phyloP scores from a whole-genome alignment of 1,140 invertebrate species.

The Coptotermes formosanus region DNA sequence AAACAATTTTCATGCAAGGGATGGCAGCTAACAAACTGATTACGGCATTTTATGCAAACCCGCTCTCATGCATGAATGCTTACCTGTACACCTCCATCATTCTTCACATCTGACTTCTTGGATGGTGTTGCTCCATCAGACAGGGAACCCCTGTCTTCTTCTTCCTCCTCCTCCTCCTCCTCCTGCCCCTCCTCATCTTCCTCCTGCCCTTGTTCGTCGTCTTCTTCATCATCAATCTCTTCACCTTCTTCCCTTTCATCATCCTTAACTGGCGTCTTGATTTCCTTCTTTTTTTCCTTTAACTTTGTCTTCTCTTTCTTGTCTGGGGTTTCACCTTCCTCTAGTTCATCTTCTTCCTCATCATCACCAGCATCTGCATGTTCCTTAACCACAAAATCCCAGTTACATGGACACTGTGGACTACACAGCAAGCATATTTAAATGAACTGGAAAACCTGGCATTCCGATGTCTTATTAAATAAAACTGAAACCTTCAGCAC shows the following conservation, averaged over 20 bases:
- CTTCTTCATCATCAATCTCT: constrained; percentile 42
- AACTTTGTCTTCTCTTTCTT: constrained; percentile 46
- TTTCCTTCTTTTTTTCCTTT: constrained; percentile 44
- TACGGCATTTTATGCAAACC: too few relatives aligned
- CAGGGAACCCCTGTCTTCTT: constrained; percentile 48
- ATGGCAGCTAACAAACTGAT: too few relatives aligned
- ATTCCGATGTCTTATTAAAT: too few relatives aligned
- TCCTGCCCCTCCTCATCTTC: constrained; percentile 48
- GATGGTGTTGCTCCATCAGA: neutral
- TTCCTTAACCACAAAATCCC: neutral
- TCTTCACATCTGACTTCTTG: constrained; percentile 32
- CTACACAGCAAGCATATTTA: too few relatives aligned
- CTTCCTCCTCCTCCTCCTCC: constrained; percentile 41
- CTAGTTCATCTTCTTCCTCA: constrained; percentile 35
- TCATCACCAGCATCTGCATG: constrained; percentile 30
- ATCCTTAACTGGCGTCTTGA: constrained; percentile 42
- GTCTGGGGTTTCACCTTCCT: constrained; percentile 39
- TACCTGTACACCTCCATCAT: constrained; percentile 30
- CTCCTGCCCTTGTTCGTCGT: constrained; percentile 41
- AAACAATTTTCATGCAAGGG: too few relatives aligned
- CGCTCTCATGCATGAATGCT: neutral
- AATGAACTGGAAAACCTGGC: too few relatives aligned
- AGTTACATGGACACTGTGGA: too few relatives aligned
- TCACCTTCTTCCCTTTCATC: constrained; percentile 49
- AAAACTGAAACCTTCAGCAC: too few relatives aligned